Evolutionary conservation across 92 coral and sea anemone genomes (phyloP).

Genomic region (Porites lobata): DNA sequence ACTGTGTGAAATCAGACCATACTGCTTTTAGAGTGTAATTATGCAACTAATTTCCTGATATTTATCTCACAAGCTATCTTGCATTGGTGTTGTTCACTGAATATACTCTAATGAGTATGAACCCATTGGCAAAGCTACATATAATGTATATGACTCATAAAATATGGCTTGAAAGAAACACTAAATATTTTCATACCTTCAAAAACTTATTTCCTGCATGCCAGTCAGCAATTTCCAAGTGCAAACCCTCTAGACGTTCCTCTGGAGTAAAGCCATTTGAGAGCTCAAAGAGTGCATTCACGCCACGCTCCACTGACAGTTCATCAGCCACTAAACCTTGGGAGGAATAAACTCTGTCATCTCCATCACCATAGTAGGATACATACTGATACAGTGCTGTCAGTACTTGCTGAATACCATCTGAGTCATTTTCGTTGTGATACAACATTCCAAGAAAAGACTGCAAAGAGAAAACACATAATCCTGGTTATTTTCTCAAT

Average conservation of each 20-base stretch:
- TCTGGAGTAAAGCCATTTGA: conserved; percentile 73
- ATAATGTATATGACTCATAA: conserved; percentile 48
- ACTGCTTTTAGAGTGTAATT: conserved; percentile 22
- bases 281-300: conserved; percentile 64
- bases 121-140: conserved; percentile 29
- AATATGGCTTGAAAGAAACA: conserved; percentile 50
- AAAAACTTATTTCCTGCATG: conserved; percentile 75
- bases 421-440: conserved; percentile 69
- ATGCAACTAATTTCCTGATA: conserved; percentile 31
- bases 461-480: conserved; percentile 42
- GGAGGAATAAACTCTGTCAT: conserved; percentile 49
- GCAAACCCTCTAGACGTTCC: conserved; percentile 61
- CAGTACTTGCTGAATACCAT: conserved; percentile 74
- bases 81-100: conserved; percentile 26
- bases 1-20: conserved; percentile 48
- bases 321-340: conserved; percentile 79
- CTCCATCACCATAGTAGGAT: conserved; percentile 52
- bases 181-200: conserved; percentile 46
- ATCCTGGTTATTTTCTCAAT: conserved; percentile 11
- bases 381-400: conserved; percentile 59
- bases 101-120: conserved; percentile 41
- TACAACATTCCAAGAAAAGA: conserved; percentile 70
- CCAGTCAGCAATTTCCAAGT: conserved; percentile 75
- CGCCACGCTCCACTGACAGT: conserved; percentile 72
- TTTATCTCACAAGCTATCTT: conserved; percentile 32